phyloP scores from a whole-genome alignment of 2,797 vertebrate genomes.

The Phoeniculus purpureus region DNA sequence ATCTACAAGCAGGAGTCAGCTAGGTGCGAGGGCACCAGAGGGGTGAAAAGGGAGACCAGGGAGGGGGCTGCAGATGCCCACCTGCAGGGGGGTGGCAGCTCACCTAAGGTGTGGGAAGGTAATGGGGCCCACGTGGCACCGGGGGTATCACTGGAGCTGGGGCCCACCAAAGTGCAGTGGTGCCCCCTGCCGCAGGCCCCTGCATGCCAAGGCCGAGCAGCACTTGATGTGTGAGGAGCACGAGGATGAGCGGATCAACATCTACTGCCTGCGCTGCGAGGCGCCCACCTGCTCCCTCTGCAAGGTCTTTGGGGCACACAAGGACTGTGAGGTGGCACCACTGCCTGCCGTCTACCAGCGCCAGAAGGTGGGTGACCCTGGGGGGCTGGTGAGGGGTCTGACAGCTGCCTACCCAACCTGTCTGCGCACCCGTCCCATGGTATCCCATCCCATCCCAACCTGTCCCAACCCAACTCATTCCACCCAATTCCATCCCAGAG shows the following conservation, averaged over 20 bases:
- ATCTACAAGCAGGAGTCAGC: slow-evolving; percentile 89
- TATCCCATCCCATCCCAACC: background rate
- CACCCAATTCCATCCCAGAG: slow-evolving; percentile 65
- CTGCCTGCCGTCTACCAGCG: slow-evolving; percentile 83
- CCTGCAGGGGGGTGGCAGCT: too few relatives aligned
- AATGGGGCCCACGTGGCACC: rapidly evolving
- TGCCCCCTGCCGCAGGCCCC: slow-evolving; percentile 68
- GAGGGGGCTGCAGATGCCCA: background rate
- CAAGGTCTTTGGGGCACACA: slow-evolving; percentile 91
- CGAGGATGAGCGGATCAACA: slow-evolving; percentile 90
- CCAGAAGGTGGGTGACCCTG: slow-evolving; percentile 79
- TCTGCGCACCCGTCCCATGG: background rate
- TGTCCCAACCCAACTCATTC: too few relatives aligned
- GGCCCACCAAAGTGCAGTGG: background rate
- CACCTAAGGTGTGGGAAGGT: too few relatives aligned
- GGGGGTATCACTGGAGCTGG: background rate
- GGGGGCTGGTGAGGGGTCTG: rapidly evolving
- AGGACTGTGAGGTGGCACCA: slow-evolving; percentile 89
- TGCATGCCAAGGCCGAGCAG: slow-evolving; percentile 85
- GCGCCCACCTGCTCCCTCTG: slow-evolving; percentile 93
- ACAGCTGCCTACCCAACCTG: rapidly evolving
- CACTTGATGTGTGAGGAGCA: slow-evolving; percentile 90
- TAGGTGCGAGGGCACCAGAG: slow-evolving; percentile 71
- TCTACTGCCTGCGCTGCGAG: slow-evolving; percentile 91
- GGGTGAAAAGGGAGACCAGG: rapidly evolving